These are phyloP conservation scores for Drosophila truncata DNA, from an alignment of 1,140 invertebrate species.

Conservation along the genomic window DNA sequence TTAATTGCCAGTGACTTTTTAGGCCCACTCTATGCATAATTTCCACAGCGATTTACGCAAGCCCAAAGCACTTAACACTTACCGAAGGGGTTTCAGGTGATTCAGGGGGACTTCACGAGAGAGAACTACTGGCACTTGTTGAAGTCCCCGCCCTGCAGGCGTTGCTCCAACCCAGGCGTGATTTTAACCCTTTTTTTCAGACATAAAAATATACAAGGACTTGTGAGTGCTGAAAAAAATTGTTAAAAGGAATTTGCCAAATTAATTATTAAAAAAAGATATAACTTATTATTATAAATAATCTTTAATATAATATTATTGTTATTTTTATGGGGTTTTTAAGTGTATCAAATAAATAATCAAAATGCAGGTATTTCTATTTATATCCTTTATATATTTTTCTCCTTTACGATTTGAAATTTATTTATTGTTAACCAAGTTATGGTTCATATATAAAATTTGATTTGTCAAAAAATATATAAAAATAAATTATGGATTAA, in stretches of 20 bases:
- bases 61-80: conserved; percentile 44
- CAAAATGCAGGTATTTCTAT: no score
- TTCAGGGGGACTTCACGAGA: background rate
- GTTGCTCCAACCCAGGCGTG: conserved; percentile 31
- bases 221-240: background rate
- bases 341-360: no score
- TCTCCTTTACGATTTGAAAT: no score
- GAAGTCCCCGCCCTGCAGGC: conserved; percentile 50
- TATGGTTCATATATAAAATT: no score
- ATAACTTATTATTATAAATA: no score
- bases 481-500: no score
- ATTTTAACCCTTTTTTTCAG: conserved; percentile 21
- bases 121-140: conserved; percentile 15
- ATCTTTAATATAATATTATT: no score
- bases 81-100: conserved; percentile 11
- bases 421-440: no score
- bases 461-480: no score
- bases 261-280: background rate
- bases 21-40: conserved; percentile 38
- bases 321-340: no score
- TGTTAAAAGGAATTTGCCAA: background rate
- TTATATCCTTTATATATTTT: no score
- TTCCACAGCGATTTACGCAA: conserved; percentile 40
- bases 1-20: conserved; percentile 34
- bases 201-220: background rate